Evolutionary conservation across 2,797 vertebrate species (phyloP).

Genomic region (Rhabdophis nuchalis): DNA sequence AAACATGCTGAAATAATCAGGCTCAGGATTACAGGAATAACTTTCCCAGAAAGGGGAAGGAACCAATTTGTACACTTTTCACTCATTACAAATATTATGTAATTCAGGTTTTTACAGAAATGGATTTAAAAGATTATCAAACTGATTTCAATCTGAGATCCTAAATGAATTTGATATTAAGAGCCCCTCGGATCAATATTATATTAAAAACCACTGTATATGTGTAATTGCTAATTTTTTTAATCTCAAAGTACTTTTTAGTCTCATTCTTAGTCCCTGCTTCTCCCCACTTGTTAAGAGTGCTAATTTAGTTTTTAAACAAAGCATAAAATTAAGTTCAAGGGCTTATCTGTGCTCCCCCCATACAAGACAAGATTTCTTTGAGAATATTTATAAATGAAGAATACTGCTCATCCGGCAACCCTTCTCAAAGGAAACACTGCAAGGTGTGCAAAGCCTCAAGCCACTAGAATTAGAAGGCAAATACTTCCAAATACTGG

Average conservation of each 20-base stretch:
- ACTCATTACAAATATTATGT: background rate
- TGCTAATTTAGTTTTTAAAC: background rate
- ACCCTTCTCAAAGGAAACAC: background rate
- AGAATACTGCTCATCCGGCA: background rate
- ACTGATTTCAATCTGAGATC: background rate
- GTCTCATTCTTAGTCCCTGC: background rate
- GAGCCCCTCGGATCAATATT: background rate
- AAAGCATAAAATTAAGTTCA: background rate
- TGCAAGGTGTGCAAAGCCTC: background rate
- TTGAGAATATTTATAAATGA: background rate
- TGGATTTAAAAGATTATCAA: background rate
- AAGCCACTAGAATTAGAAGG: background rate
- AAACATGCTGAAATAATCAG: background rate
- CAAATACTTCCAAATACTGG: background rate
- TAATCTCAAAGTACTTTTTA: background rate
- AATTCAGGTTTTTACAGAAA: background rate
- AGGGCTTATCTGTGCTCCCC: background rate
- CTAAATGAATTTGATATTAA: background rate
- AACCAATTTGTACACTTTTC: background rate
- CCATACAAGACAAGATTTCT: background rate
- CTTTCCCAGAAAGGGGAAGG: no score
- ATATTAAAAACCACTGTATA: background rate
- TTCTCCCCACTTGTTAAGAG: background rate
- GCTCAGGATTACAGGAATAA: background rate
- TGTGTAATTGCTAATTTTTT: background rate